phyloP scores from a whole-genome alignment of 1,140 invertebrate species.

The Papilio polytes region DNA sequence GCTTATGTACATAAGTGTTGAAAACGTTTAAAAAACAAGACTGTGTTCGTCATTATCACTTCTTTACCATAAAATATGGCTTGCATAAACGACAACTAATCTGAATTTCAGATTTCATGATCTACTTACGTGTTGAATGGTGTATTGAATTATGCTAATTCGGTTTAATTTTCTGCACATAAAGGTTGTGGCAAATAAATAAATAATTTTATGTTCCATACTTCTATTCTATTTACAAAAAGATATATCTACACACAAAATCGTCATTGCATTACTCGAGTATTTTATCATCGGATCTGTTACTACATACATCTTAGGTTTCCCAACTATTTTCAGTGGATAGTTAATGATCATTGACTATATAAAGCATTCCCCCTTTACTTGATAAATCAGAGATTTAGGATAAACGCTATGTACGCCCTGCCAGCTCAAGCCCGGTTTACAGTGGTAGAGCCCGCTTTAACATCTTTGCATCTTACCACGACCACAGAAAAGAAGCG shows the following conservation, averaged over 20 bases:
- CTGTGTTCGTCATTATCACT: neutral
- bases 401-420: too few relatives aligned
- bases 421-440: too few relatives aligned
- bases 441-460: too few relatives aligned
- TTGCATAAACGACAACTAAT: neutral
- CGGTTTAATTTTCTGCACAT: neutral
- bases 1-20: neutral
- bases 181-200: neutral
- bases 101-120: neutral
- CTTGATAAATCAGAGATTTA: too few relatives aligned
- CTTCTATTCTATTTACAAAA: neutral
- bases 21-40: conserved; percentile 5
- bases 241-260: neutral
- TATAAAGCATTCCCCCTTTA: too few relatives aligned
- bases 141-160: neutral
- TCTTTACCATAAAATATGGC: conserved; percentile 19
- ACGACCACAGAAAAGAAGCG: too few relatives aligned
- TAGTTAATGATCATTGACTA: too few relatives aligned
- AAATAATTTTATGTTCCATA: neutral
- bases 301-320: too few relatives aligned
- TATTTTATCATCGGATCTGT: neutral
- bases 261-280: neutral
- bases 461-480: too few relatives aligned
- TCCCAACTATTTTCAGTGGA: too few relatives aligned
- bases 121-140: conserved; percentile 37